A percentile compares a stretch with the other conserved stretches of the same genome.
Conservation (phyloP, 1,140 invertebrate genomes). For the Conus ventricosus region DNA sequence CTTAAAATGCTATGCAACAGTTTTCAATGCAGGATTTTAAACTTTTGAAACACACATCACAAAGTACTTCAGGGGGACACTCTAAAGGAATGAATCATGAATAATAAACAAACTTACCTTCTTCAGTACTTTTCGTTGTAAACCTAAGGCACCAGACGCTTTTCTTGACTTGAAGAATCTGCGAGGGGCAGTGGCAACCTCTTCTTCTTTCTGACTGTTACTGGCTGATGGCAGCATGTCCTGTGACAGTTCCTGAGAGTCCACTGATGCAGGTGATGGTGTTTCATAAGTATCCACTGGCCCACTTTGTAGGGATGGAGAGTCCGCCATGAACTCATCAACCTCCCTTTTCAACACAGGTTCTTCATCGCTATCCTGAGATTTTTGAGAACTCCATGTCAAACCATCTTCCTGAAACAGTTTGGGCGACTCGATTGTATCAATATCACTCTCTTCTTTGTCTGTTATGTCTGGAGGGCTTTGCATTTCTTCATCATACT, state of each 20-base stretch:
- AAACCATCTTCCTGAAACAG: not conserved
- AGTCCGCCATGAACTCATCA: not conserved
- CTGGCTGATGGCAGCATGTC: conserved; percentile 45
- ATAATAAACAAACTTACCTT: conserved; percentile 49
- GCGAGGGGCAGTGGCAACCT: conserved; percentile 26
- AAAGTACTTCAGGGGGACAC: no score
- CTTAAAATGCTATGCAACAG: no score
- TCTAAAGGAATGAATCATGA: no score
- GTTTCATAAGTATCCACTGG: conserved; percentile 24
- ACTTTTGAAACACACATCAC: no score
- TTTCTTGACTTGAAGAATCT: conserved; percentile 64
- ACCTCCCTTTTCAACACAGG: not conserved
- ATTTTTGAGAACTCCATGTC: not conserved
- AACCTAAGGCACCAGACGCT: conserved; percentile 46
- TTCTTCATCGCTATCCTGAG: not conserved
- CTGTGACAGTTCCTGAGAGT: conserved; percentile 50
- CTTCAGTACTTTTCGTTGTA: conserved; percentile 48
- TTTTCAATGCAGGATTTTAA: no score
- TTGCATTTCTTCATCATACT: not conserved
- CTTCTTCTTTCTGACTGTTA: conserved; percentile 46
- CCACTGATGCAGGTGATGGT: conserved; percentile 42
- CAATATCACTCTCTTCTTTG: not conserved
- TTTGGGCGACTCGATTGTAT: not conserved
- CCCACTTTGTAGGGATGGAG: not conserved
- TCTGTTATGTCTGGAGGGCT: conserved; percentile 28